Evolutionary conservation across 2,113 vertebrate species (phyloP).

Genomic region (Brienomyrus brachyistius): DNA sequence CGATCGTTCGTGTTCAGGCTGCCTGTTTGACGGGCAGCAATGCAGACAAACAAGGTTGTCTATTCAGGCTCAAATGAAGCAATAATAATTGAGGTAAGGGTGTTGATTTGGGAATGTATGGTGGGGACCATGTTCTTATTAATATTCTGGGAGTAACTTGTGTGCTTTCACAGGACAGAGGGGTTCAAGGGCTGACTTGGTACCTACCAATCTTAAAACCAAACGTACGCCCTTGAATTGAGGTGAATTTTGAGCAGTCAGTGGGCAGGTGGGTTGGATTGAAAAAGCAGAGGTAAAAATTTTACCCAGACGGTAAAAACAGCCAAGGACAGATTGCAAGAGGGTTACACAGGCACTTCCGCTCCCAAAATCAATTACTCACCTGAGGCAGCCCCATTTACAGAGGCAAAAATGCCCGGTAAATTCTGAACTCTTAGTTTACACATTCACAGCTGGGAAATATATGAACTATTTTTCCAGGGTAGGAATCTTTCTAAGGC

Average conservation of each 20-base stretch:
- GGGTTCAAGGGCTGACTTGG: background rate
- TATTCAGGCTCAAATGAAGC: background rate
- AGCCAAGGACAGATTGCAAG: background rate
- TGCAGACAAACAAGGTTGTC: background rate
- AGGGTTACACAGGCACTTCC: background rate
- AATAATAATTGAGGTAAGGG: background rate
- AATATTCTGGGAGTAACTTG: background rate
- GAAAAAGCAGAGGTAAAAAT: background rate
- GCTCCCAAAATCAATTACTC: background rate
- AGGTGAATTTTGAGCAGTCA: background rate
- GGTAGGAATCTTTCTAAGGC: background rate
- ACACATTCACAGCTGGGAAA: background rate
- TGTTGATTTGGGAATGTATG: background rate
- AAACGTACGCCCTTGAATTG: background rate
- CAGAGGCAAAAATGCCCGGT: background rate
- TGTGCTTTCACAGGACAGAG: background rate
- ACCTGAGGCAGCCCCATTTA: background rate
- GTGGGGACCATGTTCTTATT: background rate
- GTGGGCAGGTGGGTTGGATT: background rate
- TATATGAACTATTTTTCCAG: background rate
- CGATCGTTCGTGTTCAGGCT: background rate
- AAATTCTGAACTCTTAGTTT: background rate
- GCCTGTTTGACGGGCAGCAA: background rate
- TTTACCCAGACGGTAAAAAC: background rate
- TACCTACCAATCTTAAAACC: background rate